phyloP scores from a whole-genome alignment of 2,888 invertebrate genomes.

The Pheosia gnoma region DNA sequence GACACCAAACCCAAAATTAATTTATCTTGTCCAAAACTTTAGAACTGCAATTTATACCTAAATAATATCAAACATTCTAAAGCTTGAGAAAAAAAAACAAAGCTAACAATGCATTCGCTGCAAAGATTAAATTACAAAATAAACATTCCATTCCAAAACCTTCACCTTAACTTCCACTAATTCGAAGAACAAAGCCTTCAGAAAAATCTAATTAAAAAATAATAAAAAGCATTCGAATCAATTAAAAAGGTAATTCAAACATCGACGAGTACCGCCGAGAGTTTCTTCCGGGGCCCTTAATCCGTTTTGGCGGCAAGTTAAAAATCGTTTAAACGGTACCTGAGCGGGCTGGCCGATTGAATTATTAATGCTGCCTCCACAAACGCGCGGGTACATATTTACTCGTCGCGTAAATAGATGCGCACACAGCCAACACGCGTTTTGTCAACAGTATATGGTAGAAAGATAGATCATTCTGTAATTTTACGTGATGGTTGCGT shows the following conservation, averaged over 20 bases:
- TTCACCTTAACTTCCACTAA: not conserved
- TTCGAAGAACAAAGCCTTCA: not conserved
- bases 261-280: conserved; percentile 16
- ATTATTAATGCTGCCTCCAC: conserved; percentile 84
- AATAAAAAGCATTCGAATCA: conserved; percentile 45
- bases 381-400: conserved; percentile 83
- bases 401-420: conserved; percentile 83
- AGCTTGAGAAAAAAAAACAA: not conserved
- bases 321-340: conserved; percentile 82
- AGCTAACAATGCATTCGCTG: not conserved
- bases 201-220: conserved; percentile 38
- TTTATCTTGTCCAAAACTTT: too few species aligned
- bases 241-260: conserved; percentile 45
- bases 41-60: too few species aligned
- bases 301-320: conserved; percentile 78
- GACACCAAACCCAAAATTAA: too few species aligned
- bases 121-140: not conserved
- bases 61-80: too few species aligned
- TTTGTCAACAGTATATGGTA: conserved; percentile 61
- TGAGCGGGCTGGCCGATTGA: conserved; percentile 79
- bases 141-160: not conserved
- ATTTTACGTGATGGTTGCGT: not conserved
- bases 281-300: conserved; percentile 55
- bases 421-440: conserved; percentile 83
- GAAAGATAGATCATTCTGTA: conserved; percentile 22